Evolutionary conservation across 2,888 invertebrate species (phyloP).

Genomic region (Marronus borbonicus): DNA sequence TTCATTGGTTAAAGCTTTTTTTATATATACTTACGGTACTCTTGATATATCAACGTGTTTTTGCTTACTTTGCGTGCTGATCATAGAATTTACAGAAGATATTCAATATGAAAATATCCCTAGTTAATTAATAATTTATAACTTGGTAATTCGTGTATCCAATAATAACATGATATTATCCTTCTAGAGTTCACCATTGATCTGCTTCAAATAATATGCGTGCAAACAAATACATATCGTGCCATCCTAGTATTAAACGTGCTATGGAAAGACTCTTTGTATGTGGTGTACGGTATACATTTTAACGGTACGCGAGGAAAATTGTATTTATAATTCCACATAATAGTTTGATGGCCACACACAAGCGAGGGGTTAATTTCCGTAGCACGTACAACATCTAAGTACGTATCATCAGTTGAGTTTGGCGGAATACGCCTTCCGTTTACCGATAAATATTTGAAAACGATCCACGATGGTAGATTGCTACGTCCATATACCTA

Average conservation of each 20-base stretch:
- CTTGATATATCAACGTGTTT: background rate
- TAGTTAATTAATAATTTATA: background rate
- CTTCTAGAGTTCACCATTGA: background rate
- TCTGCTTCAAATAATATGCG: conserved; percentile 7
- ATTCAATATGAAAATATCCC: background rate
- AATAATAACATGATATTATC: no score
- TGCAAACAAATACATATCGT: conserved; percentile 12
- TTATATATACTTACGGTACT: background rate
- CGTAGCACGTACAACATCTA: conserved; percentile 23
- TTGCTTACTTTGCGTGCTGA: background rate
- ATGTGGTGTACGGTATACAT: conserved; percentile 2
- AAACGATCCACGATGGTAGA: conserved; percentile 27
- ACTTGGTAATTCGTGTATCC: background rate
- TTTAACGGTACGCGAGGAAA: conserved; percentile 38
- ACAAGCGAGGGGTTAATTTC: conserved; percentile 39
- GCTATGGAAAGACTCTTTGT: background rate
- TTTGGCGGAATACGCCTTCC: conserved; percentile 39
- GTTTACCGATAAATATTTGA: conserved; percentile 49
- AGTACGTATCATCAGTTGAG: conserved; percentile 3
- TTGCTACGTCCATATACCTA: conserved; percentile 14
- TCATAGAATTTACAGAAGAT: no score
- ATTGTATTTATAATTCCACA: conserved; percentile 52
- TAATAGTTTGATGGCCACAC: conserved; percentile 51
- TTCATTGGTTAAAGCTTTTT: no score
- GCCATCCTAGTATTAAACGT: background rate